Evolutionary conservation across 2,113 vertebrate genomes (phyloP), one percentile per base, ranked within the genome.

Genomic region (Perccottus glenii): DNA sequence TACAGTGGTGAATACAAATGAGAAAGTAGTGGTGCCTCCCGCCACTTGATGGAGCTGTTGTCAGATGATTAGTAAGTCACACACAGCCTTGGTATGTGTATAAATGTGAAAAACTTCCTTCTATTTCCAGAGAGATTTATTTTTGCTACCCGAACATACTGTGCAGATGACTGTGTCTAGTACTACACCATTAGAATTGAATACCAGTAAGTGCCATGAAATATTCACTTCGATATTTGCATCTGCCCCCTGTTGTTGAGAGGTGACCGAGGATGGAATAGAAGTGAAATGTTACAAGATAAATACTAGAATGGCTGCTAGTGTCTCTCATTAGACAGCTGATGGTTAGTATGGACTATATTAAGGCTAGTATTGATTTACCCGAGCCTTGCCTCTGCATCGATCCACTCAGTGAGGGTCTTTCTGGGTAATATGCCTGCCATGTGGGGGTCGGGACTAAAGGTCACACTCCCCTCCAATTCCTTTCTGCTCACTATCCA

Each of bases 41-140:
- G 9, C 83, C 87, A 89, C 87, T 73, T 4, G 83, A 52, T 81
- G 85, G 85, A 12, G 83, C 83, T 73, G 6, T 81, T 84, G 75
- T 27, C 49, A 67, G 71, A 57, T 9, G 48, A 61, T 74, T 61
- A 16, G 5, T 9, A 55, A 14, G 40, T 32, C n/a, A 5, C 32
- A 6, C 50, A 59, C 49, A 45, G n/a, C 40, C 36, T 19, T 9
- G n/a, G 19, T 36, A 16, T n/a, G 14, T 43, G 51, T 4, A 49
- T 63, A 11, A 38, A 6, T 40, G 8, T 27, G 19, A 40, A 40
- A 32, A 51, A 51, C 11, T 1, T 51, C 16, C 19, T 51, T 14
- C 50, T 8, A 40, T 52, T 27, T 27, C 19, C 19, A 27, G 19
- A 52, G 49, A 5, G 11, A 33, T 40, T 40, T 8, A 40, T 40